Evolutionary conservation across 1,140 invertebrate genomes (phyloP).

Genomic region (Lamellibrachia luymesi): DNA sequence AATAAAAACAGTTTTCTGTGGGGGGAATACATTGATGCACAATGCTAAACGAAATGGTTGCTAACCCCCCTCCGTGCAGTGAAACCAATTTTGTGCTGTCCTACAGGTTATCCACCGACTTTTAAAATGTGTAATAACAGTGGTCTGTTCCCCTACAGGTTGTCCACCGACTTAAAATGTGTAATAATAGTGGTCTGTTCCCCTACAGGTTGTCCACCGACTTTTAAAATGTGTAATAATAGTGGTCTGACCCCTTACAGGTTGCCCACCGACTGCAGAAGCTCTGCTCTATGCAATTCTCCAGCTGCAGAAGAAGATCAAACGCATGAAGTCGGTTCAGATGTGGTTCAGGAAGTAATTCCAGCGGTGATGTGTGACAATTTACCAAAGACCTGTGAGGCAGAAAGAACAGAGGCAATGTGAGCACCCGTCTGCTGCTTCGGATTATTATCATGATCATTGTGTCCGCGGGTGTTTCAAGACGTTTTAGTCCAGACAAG

Average conservation of each 20-base stretch:
- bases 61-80: too few species aligned
- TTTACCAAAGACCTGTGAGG: neutral
- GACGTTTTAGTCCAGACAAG: neutral
- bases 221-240: neutral
- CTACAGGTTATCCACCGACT: neutral
- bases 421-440: neutral
- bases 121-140: neutral
- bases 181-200: neutral
- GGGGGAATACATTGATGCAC: too few species aligned
- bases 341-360: constrained; percentile 84
- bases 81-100: too few species aligned
- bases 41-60: too few species aligned
- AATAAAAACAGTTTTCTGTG: too few species aligned
- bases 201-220: too few species aligned
- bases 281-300: constrained; percentile 92
- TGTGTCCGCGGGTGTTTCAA: neutral
- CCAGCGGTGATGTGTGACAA: neutral
- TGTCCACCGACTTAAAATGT: neutral
- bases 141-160: neutral
- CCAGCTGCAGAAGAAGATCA: constrained; percentile 95
- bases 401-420: neutral
- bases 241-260: constrained; percentile 31
- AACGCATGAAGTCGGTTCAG: constrained; percentile 79
- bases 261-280: constrained; percentile 95
- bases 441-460: neutral